phyloP scores from a whole-genome alignment of 2,797 vertebrate genomes.

The Tokudaia tokunoshimensis region DNA sequence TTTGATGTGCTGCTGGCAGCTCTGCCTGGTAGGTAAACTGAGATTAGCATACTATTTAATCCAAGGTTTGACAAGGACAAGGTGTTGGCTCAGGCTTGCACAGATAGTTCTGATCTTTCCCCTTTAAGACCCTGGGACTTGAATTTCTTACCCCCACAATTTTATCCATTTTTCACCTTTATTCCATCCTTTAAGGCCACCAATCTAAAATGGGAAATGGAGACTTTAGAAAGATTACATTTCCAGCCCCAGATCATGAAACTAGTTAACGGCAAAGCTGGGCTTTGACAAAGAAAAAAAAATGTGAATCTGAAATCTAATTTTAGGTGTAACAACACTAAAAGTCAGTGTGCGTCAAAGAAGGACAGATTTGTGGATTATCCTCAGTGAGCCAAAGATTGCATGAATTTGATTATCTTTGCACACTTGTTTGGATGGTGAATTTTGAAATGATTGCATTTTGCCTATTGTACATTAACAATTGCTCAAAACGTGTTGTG shows the following conservation, averaged over 20 bases:
- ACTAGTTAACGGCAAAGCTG: conserved; percentile 42
- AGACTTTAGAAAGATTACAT: conserved; percentile 15
- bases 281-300: neutral
- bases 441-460: conserved; percentile 57
- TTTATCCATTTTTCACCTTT: conserved; percentile 31
- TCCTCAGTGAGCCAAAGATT: neutral
- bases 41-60: neutral
- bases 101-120: neutral
- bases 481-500: neutral
- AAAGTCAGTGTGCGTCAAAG: neutral
- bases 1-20: neutral
- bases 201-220: conserved; percentile 57
- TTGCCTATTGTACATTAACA: conserved; percentile 8
- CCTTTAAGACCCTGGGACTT: neutral
- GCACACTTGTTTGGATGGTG: conserved; percentile 6
- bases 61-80: neutral
- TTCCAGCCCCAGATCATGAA: conserved; percentile 27
- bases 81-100: neutral
- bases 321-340: neutral
- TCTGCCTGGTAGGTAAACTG: conserved; percentile 4
- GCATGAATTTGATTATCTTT: neutral
- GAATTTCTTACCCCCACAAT: neutral
- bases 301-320: neutral
- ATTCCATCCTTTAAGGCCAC: conserved; percentile 12
- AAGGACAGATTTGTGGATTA: neutral